A percentile compares a stretch with the other conserved stretches of the same genome.
Conservation (phyloP, 2,797 vertebrate genomes). For the Hydrocynus forskahlii region DNA sequence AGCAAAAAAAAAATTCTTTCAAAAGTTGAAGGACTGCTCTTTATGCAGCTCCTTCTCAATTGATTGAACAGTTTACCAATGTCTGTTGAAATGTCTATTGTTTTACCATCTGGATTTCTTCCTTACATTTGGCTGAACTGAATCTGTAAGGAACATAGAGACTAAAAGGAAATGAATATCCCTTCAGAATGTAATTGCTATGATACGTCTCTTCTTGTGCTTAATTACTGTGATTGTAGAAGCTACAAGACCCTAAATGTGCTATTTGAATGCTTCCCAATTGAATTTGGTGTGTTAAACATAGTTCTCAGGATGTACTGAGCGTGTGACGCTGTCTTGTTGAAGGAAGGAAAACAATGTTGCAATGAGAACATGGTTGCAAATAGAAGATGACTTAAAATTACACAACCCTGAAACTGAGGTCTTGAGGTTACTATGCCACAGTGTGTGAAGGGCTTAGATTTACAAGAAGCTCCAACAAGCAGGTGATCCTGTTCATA, state of each 20-base stretch:
- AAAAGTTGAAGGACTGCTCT: background rate
- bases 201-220: conserved; percentile 41
- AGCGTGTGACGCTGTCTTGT: background rate
- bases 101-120: conserved; percentile 32
- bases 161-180: conserved; percentile 38
- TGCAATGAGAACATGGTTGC: background rate
- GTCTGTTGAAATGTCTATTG: background rate
- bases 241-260: conserved; percentile 7
- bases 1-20: too few relatives aligned
- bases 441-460: background rate
- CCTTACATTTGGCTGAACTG: conserved; percentile 16
- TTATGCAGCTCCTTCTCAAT: conserved; percentile 3
- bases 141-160: conserved; percentile 12
- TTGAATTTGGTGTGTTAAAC: conserved; percentile 25
- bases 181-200: conserved; percentile 49
- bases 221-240: conserved; percentile 57
- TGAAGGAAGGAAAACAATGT: conserved; percentile 2
- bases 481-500: background rate
- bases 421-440: background rate
- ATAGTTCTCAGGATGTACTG: background rate
- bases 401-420: background rate
- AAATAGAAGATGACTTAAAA: background rate
- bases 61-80: background rate
- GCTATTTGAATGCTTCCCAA: conserved; percentile 21
- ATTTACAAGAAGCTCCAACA: background rate